A percentile compares a stretch with the other conserved stretches of the same genome.
Conservation (phyloP, 1,140 invertebrate species). For the Globodera rostochiensis region DNA sequence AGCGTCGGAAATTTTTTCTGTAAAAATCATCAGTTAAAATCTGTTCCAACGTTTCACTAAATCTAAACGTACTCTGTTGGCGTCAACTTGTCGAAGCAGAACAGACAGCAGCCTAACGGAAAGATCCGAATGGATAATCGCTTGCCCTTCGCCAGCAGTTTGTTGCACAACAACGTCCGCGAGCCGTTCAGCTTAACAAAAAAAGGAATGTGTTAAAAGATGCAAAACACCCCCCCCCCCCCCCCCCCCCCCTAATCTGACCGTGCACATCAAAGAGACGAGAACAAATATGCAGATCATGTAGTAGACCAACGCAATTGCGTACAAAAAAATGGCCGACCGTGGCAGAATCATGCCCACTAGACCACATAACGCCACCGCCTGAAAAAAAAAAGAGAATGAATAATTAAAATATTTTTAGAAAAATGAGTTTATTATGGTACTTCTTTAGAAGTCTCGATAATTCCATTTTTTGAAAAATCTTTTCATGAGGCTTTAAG, state of each 20-base stretch:
- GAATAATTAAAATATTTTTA: no score
- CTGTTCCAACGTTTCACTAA: neutral
- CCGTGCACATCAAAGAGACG: slow-evolving; percentile 55
- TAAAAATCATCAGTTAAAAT: no score
- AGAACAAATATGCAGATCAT: slow-evolving; percentile 51
- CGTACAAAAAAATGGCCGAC: slow-evolving; percentile 58
- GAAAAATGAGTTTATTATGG: no score
- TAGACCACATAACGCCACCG: slow-evolving; percentile 55
- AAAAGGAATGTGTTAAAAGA: neutral
- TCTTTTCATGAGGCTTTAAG: no score
- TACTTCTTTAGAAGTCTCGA: no score
- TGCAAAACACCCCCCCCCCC: neutral
- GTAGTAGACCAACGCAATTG: slow-evolving; percentile 58
- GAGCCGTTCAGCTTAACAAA: neutral
- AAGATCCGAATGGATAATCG: neutral
- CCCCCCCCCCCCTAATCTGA: neutral
- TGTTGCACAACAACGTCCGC: neutral
- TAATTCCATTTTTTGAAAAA: no score
- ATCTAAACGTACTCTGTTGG: slow-evolving; percentile 51
- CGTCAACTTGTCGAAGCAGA: slow-evolving; percentile 52
- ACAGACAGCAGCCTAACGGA: slow-evolving; percentile 30
- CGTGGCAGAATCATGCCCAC: slow-evolving; percentile 61
- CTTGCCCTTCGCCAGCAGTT: neutral
- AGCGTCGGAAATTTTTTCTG: slow-evolving; percentile 51
- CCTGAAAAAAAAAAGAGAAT: slow-evolving; percentile 17